Conservation (phyloP, 2,113 vertebrate species). For the Pangasianodon gigas region DNA sequence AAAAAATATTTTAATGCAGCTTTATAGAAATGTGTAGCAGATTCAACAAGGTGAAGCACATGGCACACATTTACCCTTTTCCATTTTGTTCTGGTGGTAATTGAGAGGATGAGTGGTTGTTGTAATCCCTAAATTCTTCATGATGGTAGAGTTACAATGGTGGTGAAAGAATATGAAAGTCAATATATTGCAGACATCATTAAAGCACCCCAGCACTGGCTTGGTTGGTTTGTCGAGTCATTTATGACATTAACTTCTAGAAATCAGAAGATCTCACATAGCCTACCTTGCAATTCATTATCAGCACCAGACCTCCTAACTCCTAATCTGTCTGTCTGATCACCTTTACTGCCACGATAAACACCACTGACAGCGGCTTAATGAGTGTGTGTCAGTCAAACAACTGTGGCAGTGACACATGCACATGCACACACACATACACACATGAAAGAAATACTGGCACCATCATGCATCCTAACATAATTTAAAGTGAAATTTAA, state of each 20-base stretch:
- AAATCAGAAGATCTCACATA: neutral
- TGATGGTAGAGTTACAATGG: neutral
- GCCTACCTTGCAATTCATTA: neutral
- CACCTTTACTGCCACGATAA: neutral
- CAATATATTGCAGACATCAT: neutral
- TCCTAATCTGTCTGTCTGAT: slow-evolving; percentile 35
- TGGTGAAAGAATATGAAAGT: neutral
- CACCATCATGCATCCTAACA: neutral
- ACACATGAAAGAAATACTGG: neutral
- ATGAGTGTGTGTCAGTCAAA: neutral
- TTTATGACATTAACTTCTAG: neutral
- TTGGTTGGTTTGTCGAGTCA: neutral
- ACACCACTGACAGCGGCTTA: neutral
- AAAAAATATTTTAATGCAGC: neutral
- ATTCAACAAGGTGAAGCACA: neutral
- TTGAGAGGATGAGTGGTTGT: neutral
- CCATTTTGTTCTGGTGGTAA: neutral
- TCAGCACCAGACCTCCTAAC: neutral
- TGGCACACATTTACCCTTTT: neutral
- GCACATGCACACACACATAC: neutral
- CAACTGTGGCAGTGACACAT: neutral
- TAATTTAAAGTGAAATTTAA: neutral
- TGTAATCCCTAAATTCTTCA: neutral
- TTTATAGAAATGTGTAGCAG: neutral
- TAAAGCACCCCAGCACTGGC: neutral